Conservation (phyloP, 2,113 vertebrate species). For the Loxodonta africana region DNA sequence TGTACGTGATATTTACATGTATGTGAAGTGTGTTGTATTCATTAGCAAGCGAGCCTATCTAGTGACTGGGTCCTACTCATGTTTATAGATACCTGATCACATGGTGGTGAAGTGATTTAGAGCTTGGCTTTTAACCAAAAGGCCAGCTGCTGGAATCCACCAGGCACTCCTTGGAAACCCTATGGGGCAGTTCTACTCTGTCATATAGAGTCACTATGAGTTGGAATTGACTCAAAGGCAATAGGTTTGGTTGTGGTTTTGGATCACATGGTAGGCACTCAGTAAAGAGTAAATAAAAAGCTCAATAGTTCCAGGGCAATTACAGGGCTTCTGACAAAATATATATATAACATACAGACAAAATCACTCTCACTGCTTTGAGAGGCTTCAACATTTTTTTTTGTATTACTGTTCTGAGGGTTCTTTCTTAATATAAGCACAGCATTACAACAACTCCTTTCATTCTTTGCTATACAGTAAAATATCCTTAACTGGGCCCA, state of each 20-base stretch:
- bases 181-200: no score
- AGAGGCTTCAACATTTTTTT: background rate
- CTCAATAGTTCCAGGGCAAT: background rate
- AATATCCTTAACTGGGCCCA: constrained; percentile 14
- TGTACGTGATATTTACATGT: background rate
- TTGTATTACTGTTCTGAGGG: background rate
- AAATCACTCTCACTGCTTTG: background rate
- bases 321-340: background rate
- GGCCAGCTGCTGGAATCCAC: no score
- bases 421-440: background rate
- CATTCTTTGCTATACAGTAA: constrained; percentile 35
- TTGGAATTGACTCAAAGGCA: no score
- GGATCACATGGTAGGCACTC: background rate
- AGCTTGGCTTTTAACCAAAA: no score
- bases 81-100: background rate
- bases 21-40: fast-evolving
- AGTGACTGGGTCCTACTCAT: background rate
- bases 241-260: no score
- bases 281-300: background rate
- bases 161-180: no score
- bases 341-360: no score
- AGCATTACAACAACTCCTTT: background rate
- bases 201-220: no score
- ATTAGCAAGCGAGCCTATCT: fast-evolving
- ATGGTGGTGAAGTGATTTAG: no score